Conservation (phyloP, 2,113 vertebrate species). For the Chloroceryle aenea region DNA sequence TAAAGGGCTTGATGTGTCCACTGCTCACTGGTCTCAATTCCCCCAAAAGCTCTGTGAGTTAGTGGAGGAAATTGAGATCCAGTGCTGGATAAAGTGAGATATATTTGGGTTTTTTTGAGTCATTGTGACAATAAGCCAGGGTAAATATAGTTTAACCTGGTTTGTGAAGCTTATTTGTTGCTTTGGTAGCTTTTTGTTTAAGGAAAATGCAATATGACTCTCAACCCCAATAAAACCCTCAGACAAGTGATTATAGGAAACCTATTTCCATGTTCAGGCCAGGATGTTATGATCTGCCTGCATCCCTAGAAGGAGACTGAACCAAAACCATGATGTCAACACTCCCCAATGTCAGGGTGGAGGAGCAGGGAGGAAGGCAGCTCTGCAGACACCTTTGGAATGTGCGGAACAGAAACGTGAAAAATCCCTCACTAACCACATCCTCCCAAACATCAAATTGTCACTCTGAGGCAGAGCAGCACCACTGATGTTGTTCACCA, state of each 20-base stretch:
- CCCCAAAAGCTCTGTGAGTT: not conserved
- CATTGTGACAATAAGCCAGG: not conserved
- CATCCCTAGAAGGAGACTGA: not conserved
- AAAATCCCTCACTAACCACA: not conserved
- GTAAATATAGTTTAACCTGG: not conserved
- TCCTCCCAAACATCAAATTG: not conserved
- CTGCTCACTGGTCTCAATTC: not conserved
- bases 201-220: not conserved
- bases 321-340: not conserved
- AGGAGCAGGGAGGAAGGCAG: not conserved
- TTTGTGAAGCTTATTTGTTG: not conserved
- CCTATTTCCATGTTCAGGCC: not conserved
- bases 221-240: not conserved
- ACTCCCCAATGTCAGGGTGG: not conserved
- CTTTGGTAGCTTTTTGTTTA: not conserved
- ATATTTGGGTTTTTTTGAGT: not conserved
- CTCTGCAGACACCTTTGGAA: not conserved
- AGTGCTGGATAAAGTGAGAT: not conserved
- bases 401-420: not conserved
- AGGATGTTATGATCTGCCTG: not conserved
- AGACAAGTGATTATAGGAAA: not conserved
- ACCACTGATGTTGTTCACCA: not conserved
- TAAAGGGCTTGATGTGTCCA: not conserved
- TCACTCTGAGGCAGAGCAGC: not conserved
- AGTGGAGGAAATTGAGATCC: not conserved